phyloP scores from a whole-genome alignment of 2,113 vertebrate species.

The Anthoscopus minutus region DNA sequence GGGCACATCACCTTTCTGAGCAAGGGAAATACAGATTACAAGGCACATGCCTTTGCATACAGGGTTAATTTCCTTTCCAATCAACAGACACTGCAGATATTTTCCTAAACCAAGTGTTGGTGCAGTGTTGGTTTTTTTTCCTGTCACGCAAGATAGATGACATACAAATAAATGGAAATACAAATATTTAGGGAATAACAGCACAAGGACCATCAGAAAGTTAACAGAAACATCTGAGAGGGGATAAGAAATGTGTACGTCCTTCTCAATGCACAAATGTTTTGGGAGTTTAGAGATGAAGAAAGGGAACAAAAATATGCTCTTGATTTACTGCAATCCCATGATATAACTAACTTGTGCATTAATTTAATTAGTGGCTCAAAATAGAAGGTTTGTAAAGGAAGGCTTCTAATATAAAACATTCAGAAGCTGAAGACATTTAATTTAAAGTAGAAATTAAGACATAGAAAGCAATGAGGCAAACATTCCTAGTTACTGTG shows the following conservation, averaged over 20 bases:
- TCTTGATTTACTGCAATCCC: slow-evolving; percentile 8
- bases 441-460: slow-evolving; percentile 63
- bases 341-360: slow-evolving; percentile 4
- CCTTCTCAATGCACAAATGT: neutral
- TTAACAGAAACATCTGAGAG: neutral
- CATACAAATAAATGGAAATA: neutral
- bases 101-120: neutral
- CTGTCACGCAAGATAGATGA: neutral
- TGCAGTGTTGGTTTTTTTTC: neutral
- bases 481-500: slow-evolving; percentile 36
- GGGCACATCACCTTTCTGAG: neutral
- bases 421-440: slow-evolving; percentile 37
- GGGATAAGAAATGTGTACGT: neutral
- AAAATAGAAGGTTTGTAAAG: slow-evolving; percentile 31
- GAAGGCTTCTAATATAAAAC: slow-evolving; percentile 38
- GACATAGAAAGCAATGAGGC: slow-evolving; percentile 55
- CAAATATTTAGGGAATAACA: slow-evolving; percentile 8
- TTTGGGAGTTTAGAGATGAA: neutral
- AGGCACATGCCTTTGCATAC: neutral
- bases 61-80: neutral
- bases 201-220: neutral
- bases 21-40: neutral
- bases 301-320: neutral
- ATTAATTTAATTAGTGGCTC: slow-evolving; percentile 34
- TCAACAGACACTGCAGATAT: neutral